A percentile compares a stretch with the other conserved stretches of the same genome.
These are phyloP conservation scores for Colius striatus DNA, from an alignment of 2,113 vertebrate species.

Conservation along the genomic window DNA sequence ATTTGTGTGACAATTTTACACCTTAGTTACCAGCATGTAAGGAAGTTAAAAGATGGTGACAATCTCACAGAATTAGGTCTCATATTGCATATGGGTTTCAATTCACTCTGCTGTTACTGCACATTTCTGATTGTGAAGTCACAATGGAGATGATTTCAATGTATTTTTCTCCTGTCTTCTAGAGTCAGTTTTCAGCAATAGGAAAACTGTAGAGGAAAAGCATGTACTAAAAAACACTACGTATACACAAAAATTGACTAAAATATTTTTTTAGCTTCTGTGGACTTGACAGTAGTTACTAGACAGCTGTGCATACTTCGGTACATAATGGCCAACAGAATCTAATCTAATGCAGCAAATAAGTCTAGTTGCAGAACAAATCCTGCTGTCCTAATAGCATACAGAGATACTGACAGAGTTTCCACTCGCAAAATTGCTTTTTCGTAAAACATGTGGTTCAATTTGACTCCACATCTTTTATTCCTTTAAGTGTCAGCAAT, in stretches of 20 bases:
- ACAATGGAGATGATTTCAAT: not conserved
- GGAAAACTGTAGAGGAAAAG: not conserved
- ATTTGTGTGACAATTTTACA: not conserved
- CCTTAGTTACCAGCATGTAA: not conserved
- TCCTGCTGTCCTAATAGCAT: slow-evolving; percentile 27
- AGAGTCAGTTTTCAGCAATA: not conserved
- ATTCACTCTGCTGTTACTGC: not conserved
- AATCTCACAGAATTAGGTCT: not conserved
- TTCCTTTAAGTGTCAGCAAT: slow-evolving; percentile 46
- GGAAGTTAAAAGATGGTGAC: not conserved
- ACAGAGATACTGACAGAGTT: slow-evolving; percentile 53
- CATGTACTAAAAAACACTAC: not conserved
- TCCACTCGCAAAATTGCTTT: slow-evolving; percentile 47
- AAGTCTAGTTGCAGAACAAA: not conserved
- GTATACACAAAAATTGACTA: not conserved
- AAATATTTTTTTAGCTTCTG: not conserved
- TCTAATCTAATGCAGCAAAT: not conserved
- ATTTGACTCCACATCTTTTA: slow-evolving; percentile 20
- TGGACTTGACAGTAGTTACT: not conserved
- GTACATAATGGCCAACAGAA: not conserved
- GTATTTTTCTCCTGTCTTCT: not conserved
- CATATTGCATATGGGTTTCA: not conserved
- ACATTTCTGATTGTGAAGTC: not conserved
- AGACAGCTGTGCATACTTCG: not conserved
- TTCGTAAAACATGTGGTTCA: slow-evolving; percentile 18